Base-by-base conservation (phyloP, 92 coral and sea anemone genomes). In the Blastomussa wellsi region DNA sequence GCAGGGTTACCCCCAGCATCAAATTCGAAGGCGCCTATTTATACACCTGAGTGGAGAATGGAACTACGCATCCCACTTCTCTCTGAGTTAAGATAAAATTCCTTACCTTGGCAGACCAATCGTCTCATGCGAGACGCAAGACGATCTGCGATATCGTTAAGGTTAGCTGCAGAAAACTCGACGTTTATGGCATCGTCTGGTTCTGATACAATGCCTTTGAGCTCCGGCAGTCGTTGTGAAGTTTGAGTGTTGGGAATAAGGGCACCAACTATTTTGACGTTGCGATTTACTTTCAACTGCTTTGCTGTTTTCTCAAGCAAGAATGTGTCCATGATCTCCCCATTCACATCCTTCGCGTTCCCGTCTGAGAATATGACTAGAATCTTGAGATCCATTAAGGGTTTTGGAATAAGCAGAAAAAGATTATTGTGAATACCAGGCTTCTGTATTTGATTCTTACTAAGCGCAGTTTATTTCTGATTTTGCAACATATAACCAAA, bases 291-390 rank as follows among this genome's bases (percentile, higher is more conserved):
- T 70, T 28, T 49, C 55, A 82, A 32, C 35, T 12, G 16, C 52
- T 55, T 47, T 19, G 36, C 86, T 31, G 79, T 53, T 47, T 82
- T 20, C 11, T 72, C 48, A 33, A 82, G 86, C 68, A 1, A 13
- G 79, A 51, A 70, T 38, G 69, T 82, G 62, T 82, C 78, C 86
- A 82, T 52, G 16, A 71, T 28, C 8, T 26, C 35, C 16, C 77
- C 86, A 47, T 31, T 38, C 42, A 19, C 62, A 71, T 69, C 31
- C 67, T 69, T 42, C 20, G 78, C 33, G n/a, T 36, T 82, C 28
- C 86, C 86, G 78, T 82, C 86, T 82, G 86, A 69, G 48, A 82
- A 53, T 28, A 82, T 24, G 10, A 82, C 86, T 37, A 69, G 35
- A 74, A 82, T 44, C 86, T 82, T 41, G 44, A 48, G 14, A 36